Base-by-base conservation (phyloP, 2,113 vertebrate species). In the Pantherophis guttatus region DNA sequence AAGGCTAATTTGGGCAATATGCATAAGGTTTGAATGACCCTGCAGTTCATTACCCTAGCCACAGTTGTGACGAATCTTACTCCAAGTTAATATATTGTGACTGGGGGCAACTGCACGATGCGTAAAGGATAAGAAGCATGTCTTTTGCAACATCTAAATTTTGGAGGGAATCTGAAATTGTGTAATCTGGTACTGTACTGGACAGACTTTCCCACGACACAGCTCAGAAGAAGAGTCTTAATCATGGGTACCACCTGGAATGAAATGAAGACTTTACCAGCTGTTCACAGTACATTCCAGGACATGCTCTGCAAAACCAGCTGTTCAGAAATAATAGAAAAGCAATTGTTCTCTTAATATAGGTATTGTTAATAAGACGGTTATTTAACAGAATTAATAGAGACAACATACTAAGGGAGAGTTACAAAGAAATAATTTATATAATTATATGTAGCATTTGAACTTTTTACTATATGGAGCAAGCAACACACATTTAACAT, bases 341-440 rank as follows among this genome's bases (percentile, higher is more conserved):
- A 86, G 48, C 75, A 93, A 93, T 59, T 93, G 88, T 93, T 65
- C 81, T 90, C 89, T 54, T 90, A 90, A 93, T 90, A 90, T 44
- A 92, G 92, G 65, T 93, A 59, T 62, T 39, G 62, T 65, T 86
- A 90, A 86, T 5, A 62, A 86, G 44, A 44, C 62, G 15, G 70
- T 58, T 87, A 24, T 48, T 90, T 86, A 24, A 93, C n/a, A 65
- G 55, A 93, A 86, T 62, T 86, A 85, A 90, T 90, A 19, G 19
- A n/a, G 29, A 52, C 55, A 48, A 59, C 3, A 57, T 62, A 53
- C 57, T 33, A 70, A 33, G 33, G 5, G 33, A 11, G 55, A 24
- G 26, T 85, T 57, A 50, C 7, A 86, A 33, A 13, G 26, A 19
- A 15, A 92, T 48, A 86, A 53, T 62, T 90, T 3, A 81, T 86